phyloP scores from a whole-genome alignment of 2,797 vertebrate species.

The Prunella strophiata region DNA sequence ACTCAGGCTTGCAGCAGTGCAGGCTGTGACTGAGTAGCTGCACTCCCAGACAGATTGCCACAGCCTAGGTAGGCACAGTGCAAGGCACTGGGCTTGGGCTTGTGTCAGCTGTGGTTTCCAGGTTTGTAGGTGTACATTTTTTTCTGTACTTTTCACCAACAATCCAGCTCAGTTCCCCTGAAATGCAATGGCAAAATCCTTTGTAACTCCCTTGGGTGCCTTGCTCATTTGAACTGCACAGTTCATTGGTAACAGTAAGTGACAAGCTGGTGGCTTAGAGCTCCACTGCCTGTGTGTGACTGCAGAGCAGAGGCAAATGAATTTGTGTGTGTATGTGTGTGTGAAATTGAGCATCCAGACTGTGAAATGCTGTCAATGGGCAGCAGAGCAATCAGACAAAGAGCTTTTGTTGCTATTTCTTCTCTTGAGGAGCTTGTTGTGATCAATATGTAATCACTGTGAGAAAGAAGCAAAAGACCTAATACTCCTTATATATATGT shows the following conservation, averaged over 20 bases:
- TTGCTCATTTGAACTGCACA: neutral
- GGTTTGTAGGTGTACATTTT: neutral
- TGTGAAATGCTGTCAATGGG: neutral
- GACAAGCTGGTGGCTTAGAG: neutral
- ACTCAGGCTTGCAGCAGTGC: neutral
- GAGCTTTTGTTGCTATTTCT: neutral
- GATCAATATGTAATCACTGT: neutral
- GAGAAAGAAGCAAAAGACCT: neutral
- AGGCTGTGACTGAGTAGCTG: neutral
- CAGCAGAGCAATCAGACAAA: neutral
- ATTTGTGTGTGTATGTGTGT: neutral
- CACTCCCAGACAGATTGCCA: neutral
- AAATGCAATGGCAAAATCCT: neutral
- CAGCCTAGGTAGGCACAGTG: neutral
- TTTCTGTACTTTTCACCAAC: neutral
- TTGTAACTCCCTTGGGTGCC: neutral
- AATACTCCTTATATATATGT: neutral
- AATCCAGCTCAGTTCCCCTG: neutral
- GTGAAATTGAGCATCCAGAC: neutral
- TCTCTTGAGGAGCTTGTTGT: neutral
- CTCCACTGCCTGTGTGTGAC: neutral
- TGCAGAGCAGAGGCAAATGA: neutral
- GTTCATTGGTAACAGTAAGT: neutral
- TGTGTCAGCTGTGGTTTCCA: neutral
- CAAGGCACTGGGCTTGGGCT: neutral